Conservation (phyloP, 2,113 vertebrate species). For the Tetraodon nigroviridis region DNA sequence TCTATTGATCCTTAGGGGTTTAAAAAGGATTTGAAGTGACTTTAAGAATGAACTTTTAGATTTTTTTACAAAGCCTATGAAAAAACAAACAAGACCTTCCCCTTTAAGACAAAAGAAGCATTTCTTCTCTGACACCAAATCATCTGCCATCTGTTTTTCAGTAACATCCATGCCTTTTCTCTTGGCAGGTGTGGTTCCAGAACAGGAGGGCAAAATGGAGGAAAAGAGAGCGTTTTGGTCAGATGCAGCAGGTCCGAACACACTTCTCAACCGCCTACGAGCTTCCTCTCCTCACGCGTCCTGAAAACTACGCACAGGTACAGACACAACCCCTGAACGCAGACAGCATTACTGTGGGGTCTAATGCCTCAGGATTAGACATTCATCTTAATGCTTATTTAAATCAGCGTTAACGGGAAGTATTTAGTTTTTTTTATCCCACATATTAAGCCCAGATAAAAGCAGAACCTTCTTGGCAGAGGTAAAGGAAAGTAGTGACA, state of each 20-base stretch:
- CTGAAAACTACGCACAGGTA: conserved; percentile 98
- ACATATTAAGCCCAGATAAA: neutral
- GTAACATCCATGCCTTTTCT: conserved; percentile 20
- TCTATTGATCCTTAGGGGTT: neutral
- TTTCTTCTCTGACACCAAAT: too few relatives aligned
- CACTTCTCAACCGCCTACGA: conserved; percentile 96
- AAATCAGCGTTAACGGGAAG: too few relatives aligned
- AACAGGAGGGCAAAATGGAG: conserved; percentile 97
- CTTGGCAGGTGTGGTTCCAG: conserved; percentile 94
- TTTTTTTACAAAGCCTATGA: neutral
- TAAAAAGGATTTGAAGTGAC: neutral
- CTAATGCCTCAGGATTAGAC: too few relatives aligned
- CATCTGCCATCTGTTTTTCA: neutral
- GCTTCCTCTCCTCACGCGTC: conserved; percentile 90
- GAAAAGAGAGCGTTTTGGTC: conserved; percentile 94
- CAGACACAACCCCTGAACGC: neutral
- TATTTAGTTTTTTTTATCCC: neutral
- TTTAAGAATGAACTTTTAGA: too few relatives aligned
- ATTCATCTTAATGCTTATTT: too few relatives aligned
- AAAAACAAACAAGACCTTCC: neutral
- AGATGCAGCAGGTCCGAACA: conserved; percentile 98
- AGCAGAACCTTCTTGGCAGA: neutral
- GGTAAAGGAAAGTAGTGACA: neutral
- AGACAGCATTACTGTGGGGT: neutral
- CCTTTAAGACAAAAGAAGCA: neutral